Evolutionary conservation across 2,888 invertebrate genomes (phyloP), one percentile per base, ranked within the genome.

Genomic region (Stenotaenia linearis): DNA sequence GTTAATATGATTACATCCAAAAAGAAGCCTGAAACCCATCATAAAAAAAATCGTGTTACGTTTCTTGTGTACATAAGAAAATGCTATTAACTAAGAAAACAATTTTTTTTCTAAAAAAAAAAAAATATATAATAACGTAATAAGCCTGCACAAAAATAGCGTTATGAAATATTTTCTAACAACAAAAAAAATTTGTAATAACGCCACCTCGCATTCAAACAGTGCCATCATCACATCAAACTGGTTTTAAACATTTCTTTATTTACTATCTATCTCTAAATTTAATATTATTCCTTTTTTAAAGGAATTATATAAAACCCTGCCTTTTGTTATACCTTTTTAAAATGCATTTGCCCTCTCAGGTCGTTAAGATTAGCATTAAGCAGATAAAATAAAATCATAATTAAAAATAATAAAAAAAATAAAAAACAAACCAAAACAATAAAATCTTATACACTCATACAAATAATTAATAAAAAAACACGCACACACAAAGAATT

Each of bases 281-380:
- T 45, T 45, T 45, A 45, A 45, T 50, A 50, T 75, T 75, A 37
- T 75, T 75, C 76, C 76, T 75, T 75, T 75, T 32, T 75, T 21
- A 75, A 75, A 75, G 76, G 76, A 75, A 30, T 28, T 32, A 30
- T 30, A 75, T 37, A 32, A 75, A 75, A 28, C 76, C 76, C 32
- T 28, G 21, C 76, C 32, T 75, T 30, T 75, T 37, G 76, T 28
- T 77, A 45, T 77, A 40, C 77, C 77, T 37, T 40, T 77, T 25
- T 69, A 69, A 69, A 69, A 69, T 69, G 69, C 69, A 69, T 69
- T 45, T 69, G 69, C 69, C 69, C 69, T 69, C 69, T 69, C 69
- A 69, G 21, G 50, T 50, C 50, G 18, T 50, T 50, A 40, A 77
- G 37, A 45, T n/a, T 50, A 75, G 76, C 32, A 37, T 32, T 77